Conservation (phyloP, 2,113 vertebrate species). For the Nesogale talazaci region DNA sequence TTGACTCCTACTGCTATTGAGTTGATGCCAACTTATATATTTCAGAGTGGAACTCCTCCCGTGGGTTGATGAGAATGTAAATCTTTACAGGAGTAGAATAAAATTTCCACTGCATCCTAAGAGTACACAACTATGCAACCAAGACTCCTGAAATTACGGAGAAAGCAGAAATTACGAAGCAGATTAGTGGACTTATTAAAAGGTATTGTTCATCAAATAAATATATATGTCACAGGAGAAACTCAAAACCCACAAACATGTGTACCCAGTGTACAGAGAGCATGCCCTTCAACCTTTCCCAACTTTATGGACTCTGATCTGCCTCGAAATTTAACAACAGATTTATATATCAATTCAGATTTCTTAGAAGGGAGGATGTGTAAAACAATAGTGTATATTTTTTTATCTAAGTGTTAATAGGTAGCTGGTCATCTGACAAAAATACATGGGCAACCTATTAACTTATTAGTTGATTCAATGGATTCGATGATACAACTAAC, state of each 20-base stretch:
- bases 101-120: too few relatives aligned
- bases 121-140: too few relatives aligned
- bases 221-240: background rate
- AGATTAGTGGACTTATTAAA: background rate
- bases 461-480: background rate
- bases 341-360: constrained; percentile 1
- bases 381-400: constrained; percentile 31
- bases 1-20: too few relatives aligned
- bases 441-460: background rate
- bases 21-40: too few relatives aligned
- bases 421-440: background rate
- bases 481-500: background rate
- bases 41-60: too few relatives aligned
- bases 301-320: background rate
- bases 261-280: background rate
- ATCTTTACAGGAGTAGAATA: too few relatives aligned
- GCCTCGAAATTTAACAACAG: background rate
- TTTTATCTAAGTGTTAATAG: constrained; percentile 18
- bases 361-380: constrained; percentile 17
- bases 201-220: background rate
- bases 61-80: too few relatives aligned
- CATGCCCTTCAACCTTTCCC: background rate
- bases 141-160: background rate
- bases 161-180: background rate
- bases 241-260: background rate